These are phyloP conservation scores for Montipora capitata DNA, from an alignment of 92 coral and sea anemone genomes.

Conservation along the genomic window DNA sequence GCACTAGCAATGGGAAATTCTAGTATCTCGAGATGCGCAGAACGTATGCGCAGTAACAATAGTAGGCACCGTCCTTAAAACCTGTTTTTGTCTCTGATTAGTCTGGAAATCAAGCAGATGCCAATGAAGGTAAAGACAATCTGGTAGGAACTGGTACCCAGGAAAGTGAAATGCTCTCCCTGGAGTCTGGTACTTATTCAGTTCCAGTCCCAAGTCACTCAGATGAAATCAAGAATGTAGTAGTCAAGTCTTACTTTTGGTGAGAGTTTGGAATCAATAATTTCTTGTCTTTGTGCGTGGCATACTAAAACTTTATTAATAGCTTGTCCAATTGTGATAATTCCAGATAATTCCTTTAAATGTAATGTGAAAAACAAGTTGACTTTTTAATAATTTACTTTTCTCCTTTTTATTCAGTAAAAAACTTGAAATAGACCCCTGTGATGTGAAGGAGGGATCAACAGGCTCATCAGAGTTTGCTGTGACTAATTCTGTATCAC, in stretches of 20 bases:
- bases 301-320: neutral
- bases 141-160: constrained; percentile 31
- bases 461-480: neutral
- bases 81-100: neutral
- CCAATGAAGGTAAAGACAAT: neutral
- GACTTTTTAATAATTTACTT: neutral
- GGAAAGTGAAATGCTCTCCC: neutral
- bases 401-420: constrained; percentile 7
- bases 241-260: constrained; percentile 86
- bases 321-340: neutral
- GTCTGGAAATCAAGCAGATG: neutral
- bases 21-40: too few relatives aligned
- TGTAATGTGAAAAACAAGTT: neutral
- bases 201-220: constrained; percentile 75
- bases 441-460: neutral
- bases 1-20: too few relatives aligned
- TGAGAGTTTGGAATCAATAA: neutral
- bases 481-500: neutral
- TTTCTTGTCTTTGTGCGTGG: neutral
- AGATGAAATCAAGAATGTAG: constrained; percentile 73
- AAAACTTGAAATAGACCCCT: neutral
- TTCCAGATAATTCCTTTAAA: neutral
- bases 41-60: too few relatives aligned
- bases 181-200: constrained; percentile 48
- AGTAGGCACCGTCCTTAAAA: neutral